A percentile compares a stretch with the other conserved stretches of the same genome.
These are phyloP conservation scores for Pogonocichla stellata DNA, from an alignment of 2,113 vertebrate species.

Conservation along the genomic window DNA sequence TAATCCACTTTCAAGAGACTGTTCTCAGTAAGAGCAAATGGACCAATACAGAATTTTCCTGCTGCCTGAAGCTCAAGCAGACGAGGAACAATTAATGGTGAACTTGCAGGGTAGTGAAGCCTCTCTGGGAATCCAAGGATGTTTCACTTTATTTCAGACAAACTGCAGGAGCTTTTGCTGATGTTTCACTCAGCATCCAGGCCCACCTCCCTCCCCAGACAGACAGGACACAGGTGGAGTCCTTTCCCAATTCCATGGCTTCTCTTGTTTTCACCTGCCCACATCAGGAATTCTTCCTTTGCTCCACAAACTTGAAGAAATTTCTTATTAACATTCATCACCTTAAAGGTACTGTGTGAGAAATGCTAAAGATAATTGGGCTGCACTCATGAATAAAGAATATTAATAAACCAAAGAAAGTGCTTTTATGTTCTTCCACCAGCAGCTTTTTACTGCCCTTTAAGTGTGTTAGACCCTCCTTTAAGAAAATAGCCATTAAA, in stretches of 20 bases:
- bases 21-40: not conserved
- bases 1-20: not conserved
- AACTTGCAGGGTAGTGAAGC: not conserved
- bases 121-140: not conserved
- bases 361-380: not conserved
- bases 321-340: not conserved
- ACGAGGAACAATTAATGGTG: not conserved
- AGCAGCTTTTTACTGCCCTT: not conserved
- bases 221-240: not conserved
- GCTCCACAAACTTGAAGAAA: not conserved
- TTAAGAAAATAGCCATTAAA: not conserved
- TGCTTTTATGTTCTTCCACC: not conserved
- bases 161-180: not conserved
- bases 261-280: not conserved
- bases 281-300: not conserved
- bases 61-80: not conserved
- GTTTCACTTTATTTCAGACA: not conserved
- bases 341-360: not conserved
- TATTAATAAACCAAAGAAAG: not conserved
- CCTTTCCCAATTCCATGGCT: not conserved
- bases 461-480: not conserved
- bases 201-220: not conserved
- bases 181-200: not conserved
- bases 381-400: not conserved
- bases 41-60: not conserved